Evolutionary conservation across 2,797 vertebrate genomes (phyloP).

Genomic region (Gallinago nigripennis): DNA sequence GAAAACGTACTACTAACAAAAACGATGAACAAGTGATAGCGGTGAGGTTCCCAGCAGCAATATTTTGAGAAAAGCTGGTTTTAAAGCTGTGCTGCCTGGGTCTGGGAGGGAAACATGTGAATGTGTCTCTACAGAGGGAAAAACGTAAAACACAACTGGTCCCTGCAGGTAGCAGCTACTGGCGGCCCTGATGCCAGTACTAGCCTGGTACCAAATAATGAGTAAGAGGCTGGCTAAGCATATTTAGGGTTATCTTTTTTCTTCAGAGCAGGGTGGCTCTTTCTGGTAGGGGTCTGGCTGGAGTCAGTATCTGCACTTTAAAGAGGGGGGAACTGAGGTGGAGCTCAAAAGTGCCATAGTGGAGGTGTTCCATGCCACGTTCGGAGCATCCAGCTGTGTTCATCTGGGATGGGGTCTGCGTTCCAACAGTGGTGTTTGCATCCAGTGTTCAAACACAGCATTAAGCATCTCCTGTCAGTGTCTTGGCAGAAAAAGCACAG

Average conservation of each 20-base stretch:
- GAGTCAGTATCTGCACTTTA: not conserved
- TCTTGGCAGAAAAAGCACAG: not conserved
- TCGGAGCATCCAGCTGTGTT: accelerated
- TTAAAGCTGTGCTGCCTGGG: not conserved
- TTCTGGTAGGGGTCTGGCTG: not conserved
- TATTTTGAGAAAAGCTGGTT: slow-evolving; percentile 33
- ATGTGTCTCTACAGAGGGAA: not conserved
- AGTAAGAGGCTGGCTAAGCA: not conserved
- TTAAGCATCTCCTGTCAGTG: not conserved
- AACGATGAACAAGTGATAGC: not conserved
- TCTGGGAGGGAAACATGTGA: not conserved
- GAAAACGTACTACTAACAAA: not conserved
- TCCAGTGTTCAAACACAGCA: not conserved
- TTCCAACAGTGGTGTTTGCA: not conserved
- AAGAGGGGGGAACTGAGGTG: not conserved
- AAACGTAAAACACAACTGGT: not conserved
- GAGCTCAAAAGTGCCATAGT: accelerated
- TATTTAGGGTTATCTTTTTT: not conserved
- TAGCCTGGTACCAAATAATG: not conserved
- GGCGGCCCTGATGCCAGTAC: not conserved
- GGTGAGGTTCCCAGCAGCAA: slow-evolving; percentile 2
- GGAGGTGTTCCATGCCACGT: accelerated
- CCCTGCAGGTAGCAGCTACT: not conserved
- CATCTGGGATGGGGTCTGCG: not conserved
- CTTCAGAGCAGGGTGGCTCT: not conserved